Base-by-base conservation (phyloP, 1,140 invertebrate genomes). In the Polypedilum pembai region DNA sequence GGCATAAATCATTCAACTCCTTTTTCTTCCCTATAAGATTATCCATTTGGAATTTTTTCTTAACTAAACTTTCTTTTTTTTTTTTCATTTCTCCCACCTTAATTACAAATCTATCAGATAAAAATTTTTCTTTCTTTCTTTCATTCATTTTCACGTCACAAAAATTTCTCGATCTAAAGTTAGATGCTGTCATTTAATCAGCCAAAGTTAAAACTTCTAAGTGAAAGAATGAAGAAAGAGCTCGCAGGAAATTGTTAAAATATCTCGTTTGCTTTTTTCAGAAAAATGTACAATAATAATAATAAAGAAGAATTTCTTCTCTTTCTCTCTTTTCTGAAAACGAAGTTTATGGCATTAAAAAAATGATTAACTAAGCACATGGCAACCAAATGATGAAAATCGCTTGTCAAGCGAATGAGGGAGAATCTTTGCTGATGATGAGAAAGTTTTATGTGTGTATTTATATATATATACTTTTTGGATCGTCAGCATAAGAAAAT, bases 291-390 rank as follows among this genome's bases (percentile, higher is more conserved):
- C 24, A 33, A 33, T 33, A 33, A 56, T n/a, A 56, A n/a, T n/a
- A 56, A 56, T 1, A 5, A 56, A 56, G n/a, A n/a, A n/a, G n/a
- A n/a, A n/a, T n/a, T n/a, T n/a, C n/a, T n/a, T n/a, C n/a, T n/a
- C n/a, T n/a, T n/a, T n/a, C 15, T 56, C 45, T 56, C 5, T 5
- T 56, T 56, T 56, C 45, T 56, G n/a, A 56, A 56, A 56, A 56
- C n/a, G 45, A 56, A 56, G 45, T 56, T 56, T 56, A 56, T 56
- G 45, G 45, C 45, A 56, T 56, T 15, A n/a, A n/a, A 56, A 56
- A 56, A 56, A 56, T 56, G 45, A 56, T 56, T 56, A 56, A 56
- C 45, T 56, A 12, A 56, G 45, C 45, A 56, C 45, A 56, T 56
- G 45, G 45, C 45, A 56, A 56, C 12, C 45, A 56, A 56, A 56